These are phyloP conservation scores for Zygothrica quintamaculata DNA, from an alignment of 2,888 invertebrate species.

Conservation along the genomic window DNA sequence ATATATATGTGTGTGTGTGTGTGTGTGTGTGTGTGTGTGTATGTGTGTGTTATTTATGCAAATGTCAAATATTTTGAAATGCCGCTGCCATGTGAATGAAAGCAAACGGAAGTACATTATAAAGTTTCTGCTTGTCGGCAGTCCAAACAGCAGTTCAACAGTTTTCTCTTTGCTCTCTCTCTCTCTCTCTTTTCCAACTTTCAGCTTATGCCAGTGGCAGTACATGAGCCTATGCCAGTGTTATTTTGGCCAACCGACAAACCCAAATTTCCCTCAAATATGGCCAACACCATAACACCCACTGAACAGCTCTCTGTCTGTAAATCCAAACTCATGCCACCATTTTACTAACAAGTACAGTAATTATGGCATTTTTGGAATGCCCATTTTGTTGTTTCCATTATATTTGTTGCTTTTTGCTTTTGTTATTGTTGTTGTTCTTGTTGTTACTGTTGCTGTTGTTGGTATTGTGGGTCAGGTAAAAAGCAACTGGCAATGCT, in stretches of 20 bases:
- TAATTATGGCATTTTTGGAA: slow-evolving; percentile 75
- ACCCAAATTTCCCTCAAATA: slow-evolving; percentile 72
- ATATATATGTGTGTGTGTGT: too few species aligned
- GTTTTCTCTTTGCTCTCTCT: background rate
- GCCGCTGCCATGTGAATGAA: slow-evolving; percentile 74
- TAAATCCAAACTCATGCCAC: slow-evolving; percentile 2
- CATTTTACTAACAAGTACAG: slow-evolving; percentile 55
- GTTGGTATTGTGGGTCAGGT: slow-evolving; percentile 6
- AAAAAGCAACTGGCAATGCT: slow-evolving; percentile 23
- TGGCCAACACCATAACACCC: slow-evolving; percentile 38
- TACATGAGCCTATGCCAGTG: slow-evolving; percentile 22
- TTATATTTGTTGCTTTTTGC: too few species aligned
- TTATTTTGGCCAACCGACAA: slow-evolving; percentile 72
- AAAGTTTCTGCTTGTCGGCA: slow-evolving; percentile 54
- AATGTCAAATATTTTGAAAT: slow-evolving; percentile 79
- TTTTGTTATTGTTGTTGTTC: background rate
- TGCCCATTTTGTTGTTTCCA: slow-evolving; percentile 36
- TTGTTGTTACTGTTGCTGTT: slow-evolving; percentile 1
- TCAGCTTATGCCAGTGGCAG: background rate
- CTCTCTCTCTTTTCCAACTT: background rate
- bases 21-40: too few species aligned
- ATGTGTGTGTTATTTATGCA: slow-evolving; percentile 76
- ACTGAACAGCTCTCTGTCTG: slow-evolving; percentile 4
- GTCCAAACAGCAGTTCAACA: background rate
- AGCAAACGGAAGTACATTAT: slow-evolving; percentile 76